phyloP scores from a whole-genome alignment of 2,113 vertebrate species.

The Hyla sarda region DNA sequence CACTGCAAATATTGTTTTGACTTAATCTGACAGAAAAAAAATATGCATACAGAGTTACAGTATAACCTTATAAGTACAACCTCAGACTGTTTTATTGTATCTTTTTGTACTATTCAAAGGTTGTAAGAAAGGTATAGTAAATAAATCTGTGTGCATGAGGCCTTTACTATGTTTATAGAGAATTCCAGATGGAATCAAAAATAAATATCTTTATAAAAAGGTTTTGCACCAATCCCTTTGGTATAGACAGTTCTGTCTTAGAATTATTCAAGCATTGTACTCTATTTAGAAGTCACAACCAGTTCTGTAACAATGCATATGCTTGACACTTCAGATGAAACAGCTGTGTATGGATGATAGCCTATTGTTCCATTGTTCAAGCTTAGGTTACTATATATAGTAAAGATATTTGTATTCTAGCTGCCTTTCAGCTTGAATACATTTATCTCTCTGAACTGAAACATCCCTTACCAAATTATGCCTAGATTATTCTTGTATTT shows the following conservation, averaged over 20 bases:
- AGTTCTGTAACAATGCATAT: neutral
- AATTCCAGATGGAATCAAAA: neutral
- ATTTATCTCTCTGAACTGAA: neutral
- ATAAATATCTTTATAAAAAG: neutral
- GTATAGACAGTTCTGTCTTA: no score
- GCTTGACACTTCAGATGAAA: neutral
- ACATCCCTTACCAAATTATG: neutral
- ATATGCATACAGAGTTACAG: neutral
- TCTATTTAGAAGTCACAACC: constrained; percentile 1
- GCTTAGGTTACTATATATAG: constrained; percentile 26
- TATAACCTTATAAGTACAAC: neutral
- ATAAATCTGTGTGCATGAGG: neutral
- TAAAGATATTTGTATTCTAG: neutral
- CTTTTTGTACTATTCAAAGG: neutral
- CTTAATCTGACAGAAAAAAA: neutral
- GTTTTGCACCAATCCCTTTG: neutral
- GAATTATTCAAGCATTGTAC: constrained; percentile 2
- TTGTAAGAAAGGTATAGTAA: neutral
- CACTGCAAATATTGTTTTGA: neutral
- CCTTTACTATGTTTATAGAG: neutral
- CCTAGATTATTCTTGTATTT: neutral
- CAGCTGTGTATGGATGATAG: constrained; percentile 20
- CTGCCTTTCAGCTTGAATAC: neutral
- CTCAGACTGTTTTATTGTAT: no score
- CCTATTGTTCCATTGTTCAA: constrained; percentile 27